Evolutionary conservation across 2,113 vertebrate genomes (phyloP).

Genomic region (Tympanuchus pallidicinctus): DNA sequence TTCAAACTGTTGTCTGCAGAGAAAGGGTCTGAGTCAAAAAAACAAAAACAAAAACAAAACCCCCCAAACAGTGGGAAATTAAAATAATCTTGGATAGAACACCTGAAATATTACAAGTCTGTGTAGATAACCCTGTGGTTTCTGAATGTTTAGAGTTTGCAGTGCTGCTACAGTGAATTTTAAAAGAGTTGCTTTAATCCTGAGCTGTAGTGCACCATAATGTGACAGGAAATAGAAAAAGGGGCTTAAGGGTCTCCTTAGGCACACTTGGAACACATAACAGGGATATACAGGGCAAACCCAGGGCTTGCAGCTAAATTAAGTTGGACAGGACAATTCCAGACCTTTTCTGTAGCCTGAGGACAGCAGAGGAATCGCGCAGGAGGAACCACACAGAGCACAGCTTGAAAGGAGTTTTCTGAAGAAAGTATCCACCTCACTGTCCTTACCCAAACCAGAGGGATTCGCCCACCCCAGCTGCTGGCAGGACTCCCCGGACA

Average conservation of each 20-base stretch:
- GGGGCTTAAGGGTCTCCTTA: conserved; percentile 2
- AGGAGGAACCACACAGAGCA: background rate
- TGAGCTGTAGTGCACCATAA: background rate
- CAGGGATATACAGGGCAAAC: background rate
- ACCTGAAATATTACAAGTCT: background rate
- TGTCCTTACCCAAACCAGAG: background rate
- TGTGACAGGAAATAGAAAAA: background rate
- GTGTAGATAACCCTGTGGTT: background rate
- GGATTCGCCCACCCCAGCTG: background rate
- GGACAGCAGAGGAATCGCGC: background rate
- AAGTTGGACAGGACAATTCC: background rate
- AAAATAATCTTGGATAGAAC: background rate
- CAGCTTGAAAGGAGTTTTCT: background rate
- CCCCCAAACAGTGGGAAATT: background rate
- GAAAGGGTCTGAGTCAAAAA: background rate
- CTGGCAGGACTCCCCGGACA: background rate
- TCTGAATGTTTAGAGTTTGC: background rate
- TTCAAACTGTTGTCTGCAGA: background rate
- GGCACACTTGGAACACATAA: background rate
- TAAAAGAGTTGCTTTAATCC: conserved; percentile 24
- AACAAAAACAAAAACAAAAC: background rate
- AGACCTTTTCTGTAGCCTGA: background rate
- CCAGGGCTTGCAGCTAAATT: background rate
- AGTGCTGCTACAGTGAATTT: conserved; percentile 40
- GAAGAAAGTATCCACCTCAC: background rate